A percentile compares a stretch with the other conserved stretches of the same genome.
These are phyloP conservation scores for Ailuropoda melanoleuca DNA, from an alignment of 2,113 vertebrate genomes.

Conservation along the genomic window DNA sequence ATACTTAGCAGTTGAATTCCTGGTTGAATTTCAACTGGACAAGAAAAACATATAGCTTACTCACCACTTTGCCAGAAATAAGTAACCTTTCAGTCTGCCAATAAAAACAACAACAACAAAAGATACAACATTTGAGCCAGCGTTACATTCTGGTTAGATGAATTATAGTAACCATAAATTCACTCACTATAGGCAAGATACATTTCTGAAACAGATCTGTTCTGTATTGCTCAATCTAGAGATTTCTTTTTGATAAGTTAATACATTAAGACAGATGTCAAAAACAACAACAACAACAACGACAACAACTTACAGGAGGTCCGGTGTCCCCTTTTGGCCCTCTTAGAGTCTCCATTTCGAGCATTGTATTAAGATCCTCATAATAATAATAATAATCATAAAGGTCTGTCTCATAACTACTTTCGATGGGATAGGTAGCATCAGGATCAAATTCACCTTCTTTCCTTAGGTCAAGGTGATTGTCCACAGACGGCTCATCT, in stretches of 20 bases:
- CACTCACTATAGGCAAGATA: conserved; percentile 45
- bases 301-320: conserved; percentile 90
- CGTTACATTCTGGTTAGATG: conserved; percentile 48
- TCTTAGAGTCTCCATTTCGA: conserved; percentile 88
- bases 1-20: conserved; percentile 53
- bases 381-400: conserved; percentile 92
- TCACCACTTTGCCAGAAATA: conserved; percentile 62
- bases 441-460: conserved; percentile 77
- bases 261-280: conserved; percentile 70
- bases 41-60: conserved; percentile 38
- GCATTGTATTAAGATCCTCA: conserved; percentile 90
- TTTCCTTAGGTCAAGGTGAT: conserved; percentile 83
- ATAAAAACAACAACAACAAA: conserved; percentile 27
- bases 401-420: conserved; percentile 85
- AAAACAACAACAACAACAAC: not conserved
- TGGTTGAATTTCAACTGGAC: conserved; percentile 64
- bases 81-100: conserved; percentile 8
- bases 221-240: conserved; percentile 46
- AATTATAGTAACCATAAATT: conserved; percentile 71
- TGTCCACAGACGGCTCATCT: conserved; percentile 72
- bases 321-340: conserved; percentile 96
- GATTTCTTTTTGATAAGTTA: conserved; percentile 61
- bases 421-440: conserved; percentile 79
- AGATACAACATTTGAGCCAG: conserved; percentile 58
- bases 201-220: conserved; percentile 60